Base-by-base conservation (phyloP, 2,888 invertebrate genomes). In the Euclidia mi region DNA sequence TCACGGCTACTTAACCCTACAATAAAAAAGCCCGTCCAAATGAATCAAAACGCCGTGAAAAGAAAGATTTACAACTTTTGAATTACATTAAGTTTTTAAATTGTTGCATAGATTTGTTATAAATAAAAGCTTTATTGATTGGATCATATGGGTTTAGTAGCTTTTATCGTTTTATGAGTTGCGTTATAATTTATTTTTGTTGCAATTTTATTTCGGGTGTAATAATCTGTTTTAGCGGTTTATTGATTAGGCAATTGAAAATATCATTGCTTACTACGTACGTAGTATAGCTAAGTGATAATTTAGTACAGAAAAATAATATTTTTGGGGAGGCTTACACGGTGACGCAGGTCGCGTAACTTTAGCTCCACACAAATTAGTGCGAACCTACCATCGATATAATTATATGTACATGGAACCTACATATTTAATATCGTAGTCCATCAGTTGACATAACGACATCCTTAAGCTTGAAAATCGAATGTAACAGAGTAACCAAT, bases 21-120 rank as follows among this genome's bases (percentile, higher is more conserved):
- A 48, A 69, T 47, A 48, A 69, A 45, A n/a, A 42, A 42, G 32
- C 37, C 41, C 41, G 41, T 47, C 41, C 41, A 51, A 48, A 50
- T 42, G 37, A 70, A 55, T 34, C 7, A 44, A 51, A 41, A 15
- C 34, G 34, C 37, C 47, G 65, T 42, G 58, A 70, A 69, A 67
- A 52, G 56, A 44, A 31, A 60, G 59, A 67, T 73, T 71, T 67
- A 78, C 55, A 48, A 57, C 68, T 48, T n/a, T 42, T 42, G 41
- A 25, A 41, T 25, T 41, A 42, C 2, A 37, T 37, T 17, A 42
- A 52, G 45, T 74, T 44, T 49, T 65, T 72, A 76, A 73, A 61
- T 66, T 41, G 56, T 50, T 62, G 49, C 42, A 32, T 32, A 61
- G 71, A 76, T 81, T 61, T 73, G 51, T 55, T 61, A 58, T 52